phyloP scores from a whole-genome alignment of 2,113 vertebrate species.

The Phoxinus phoxinus region DNA sequence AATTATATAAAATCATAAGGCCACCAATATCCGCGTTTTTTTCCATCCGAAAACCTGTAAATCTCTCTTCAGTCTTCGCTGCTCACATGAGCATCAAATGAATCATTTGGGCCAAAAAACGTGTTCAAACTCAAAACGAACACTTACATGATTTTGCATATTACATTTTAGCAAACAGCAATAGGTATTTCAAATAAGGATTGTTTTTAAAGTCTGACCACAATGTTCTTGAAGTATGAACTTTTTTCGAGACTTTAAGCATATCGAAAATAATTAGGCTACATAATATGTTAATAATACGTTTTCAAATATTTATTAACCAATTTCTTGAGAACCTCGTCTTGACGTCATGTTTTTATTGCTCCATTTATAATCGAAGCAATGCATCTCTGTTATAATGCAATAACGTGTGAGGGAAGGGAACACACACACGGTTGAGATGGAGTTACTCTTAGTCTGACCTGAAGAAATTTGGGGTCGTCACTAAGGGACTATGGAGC shows the following conservation, averaged over 20 bases:
- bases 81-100: not conserved
- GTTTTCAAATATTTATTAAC: not conserved
- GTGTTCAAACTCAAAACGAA: not conserved
- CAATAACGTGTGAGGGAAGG: constrained; percentile 14
- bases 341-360: not conserved
- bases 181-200: not conserved
- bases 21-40: not conserved
- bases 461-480: constrained; percentile 25
- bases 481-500: constrained; percentile 21
- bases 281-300: not conserved
- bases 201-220: not conserved
- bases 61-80: not conserved
- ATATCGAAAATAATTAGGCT: not conserved
- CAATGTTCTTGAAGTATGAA: not conserved
- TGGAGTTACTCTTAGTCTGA: not conserved
- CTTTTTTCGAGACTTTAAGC: not conserved
- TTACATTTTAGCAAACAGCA: not conserved
- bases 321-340: not conserved
- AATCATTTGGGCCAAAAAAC: not conserved
- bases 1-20: not conserved
- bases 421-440: not conserved
- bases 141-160: not conserved
- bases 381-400: not conserved
- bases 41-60: not conserved
- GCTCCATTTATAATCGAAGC: not conserved